Evolutionary conservation across 2,113 vertebrate species (phyloP), one percentile per base, ranked within the genome.

Genomic region (Spilogale gracilis): DNA sequence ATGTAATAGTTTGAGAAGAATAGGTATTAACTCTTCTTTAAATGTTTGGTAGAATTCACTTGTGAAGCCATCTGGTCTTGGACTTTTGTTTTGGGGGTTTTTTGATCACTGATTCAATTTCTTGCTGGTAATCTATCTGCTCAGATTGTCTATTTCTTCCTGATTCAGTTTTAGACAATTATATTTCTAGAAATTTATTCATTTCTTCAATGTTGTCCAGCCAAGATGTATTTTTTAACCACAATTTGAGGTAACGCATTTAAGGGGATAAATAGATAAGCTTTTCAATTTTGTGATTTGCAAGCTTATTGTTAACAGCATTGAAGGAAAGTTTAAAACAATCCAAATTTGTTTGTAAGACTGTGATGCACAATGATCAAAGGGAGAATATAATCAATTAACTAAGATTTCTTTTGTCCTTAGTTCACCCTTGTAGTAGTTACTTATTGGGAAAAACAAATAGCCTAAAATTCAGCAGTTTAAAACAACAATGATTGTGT

Each of bases 231-330:
- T 86, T 92, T 92, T 94, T 89, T 79, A 92, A 56, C 14, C 25
- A 73, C 23, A 82, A 16, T 11, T 69, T 14, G 9, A 8, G 13
- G 8, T 60, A 45, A 38, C 58, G 14, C 43, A 58, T 50, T 50
- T 71, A 80, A 74, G 52, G n/a, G 9, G 32, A 13, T 56, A 73
- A 87, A 80, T 48, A 71, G 48, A 60, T 71, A 69, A 32, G 4
- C 63, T 78, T 97, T 78, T 69, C 56, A 81, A 32, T 54, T 71
- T 73, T 94, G 38, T 65, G 21, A 79, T 96, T 94, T 91, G 58
- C 43, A 76, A 79, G n/a, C 14, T 63, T 95, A 52, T 61, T 93
- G 5, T 78, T 67, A 95, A 71, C 52, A 45, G n/a, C 3, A 2
- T 58, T 61, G 9, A 91, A 91, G 30, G 56, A 81, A 95, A 60